phyloP scores from a whole-genome alignment of 2,888 invertebrate species.

The Pseudococcus viburni region DNA sequence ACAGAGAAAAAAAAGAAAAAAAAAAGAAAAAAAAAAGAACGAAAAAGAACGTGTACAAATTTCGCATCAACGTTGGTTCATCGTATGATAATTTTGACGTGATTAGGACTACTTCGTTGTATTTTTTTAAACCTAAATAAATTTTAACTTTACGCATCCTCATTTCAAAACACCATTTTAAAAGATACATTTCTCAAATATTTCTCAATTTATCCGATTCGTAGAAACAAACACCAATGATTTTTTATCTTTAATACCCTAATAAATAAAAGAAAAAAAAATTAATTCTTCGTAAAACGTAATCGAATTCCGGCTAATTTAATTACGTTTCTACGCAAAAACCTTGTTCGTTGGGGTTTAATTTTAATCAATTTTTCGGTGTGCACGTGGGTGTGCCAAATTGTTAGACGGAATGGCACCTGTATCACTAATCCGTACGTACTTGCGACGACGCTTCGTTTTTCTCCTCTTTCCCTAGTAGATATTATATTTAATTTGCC shows the following conservation, averaged over 20 bases:
- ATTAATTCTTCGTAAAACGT: constrained; percentile 19
- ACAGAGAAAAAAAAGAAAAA: background rate
- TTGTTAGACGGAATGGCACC: constrained; percentile 25
- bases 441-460: constrained; percentile 8
- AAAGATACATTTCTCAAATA: background rate
- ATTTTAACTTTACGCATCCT: background rate
- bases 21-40: background rate
- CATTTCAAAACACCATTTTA: background rate
- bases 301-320: constrained; percentile 44
- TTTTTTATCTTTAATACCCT: background rate
- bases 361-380: constrained; percentile 36
- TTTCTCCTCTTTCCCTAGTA: no score
- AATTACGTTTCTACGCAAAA: constrained; percentile 24
- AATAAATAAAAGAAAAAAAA: background rate
- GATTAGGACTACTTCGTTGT: background rate
- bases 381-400: constrained; percentile 37
- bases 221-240: background rate
- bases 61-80: background rate
- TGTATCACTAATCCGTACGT: constrained; percentile 34
- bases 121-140: background rate
- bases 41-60: background rate
- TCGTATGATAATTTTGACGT: constrained; percentile 11
- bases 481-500: constrained; percentile 40
- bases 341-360: constrained; percentile 25
- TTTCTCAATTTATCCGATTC: background rate